A percentile compares a stretch with the other conserved stretches of the same genome.
Evolutionary conservation across 2,888 invertebrate species (phyloP).

Genomic region (Oithona nana): DNA sequence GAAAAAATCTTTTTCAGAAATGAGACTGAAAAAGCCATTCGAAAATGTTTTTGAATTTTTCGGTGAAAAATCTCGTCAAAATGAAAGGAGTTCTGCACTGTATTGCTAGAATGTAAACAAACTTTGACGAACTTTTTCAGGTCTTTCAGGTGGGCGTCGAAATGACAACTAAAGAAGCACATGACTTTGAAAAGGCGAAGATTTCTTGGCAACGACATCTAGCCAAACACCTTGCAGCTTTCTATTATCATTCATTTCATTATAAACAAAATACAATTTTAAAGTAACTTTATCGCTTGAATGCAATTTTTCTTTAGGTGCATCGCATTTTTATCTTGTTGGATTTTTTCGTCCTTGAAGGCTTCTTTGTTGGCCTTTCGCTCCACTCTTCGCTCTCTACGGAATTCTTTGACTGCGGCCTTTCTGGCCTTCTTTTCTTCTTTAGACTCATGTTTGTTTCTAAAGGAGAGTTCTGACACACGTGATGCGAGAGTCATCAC

Average conservation of each 20-base stretch:
- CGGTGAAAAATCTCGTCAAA: too few species aligned
- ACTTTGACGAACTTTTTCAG: too few species aligned
- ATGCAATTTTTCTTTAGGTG: slow-evolving; percentile 41
- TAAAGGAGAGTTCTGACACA: slow-evolving; percentile 20
- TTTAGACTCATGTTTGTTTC: slow-evolving; percentile 25
- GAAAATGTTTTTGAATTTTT: too few species aligned
- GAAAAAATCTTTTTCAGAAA: too few species aligned
- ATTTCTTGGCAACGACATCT: not conserved
- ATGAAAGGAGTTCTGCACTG: too few species aligned
- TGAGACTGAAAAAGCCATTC: too few species aligned
- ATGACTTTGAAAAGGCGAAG: not conserved
- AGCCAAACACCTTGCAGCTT: not conserved
- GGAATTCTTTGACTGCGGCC: slow-evolving; percentile 12
- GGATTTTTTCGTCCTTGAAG: slow-evolving; percentile 65
- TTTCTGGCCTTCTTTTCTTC: slow-evolving; percentile 26
- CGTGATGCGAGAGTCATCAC: slow-evolving; percentile 13
- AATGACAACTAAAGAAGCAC: not conserved
- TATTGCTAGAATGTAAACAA: too few species aligned
- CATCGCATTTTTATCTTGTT: slow-evolving; percentile 52
- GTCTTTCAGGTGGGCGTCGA: too few species aligned
- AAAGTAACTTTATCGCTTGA: slow-evolving; percentile 23
- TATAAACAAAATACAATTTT: too few species aligned
- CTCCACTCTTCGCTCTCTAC: slow-evolving; percentile 49
- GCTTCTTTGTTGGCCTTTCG: slow-evolving; percentile 59
- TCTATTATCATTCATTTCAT: too few species aligned